Base-by-base conservation (phyloP, 2,797 vertebrate species). In the Alauda arvensis region DNA sequence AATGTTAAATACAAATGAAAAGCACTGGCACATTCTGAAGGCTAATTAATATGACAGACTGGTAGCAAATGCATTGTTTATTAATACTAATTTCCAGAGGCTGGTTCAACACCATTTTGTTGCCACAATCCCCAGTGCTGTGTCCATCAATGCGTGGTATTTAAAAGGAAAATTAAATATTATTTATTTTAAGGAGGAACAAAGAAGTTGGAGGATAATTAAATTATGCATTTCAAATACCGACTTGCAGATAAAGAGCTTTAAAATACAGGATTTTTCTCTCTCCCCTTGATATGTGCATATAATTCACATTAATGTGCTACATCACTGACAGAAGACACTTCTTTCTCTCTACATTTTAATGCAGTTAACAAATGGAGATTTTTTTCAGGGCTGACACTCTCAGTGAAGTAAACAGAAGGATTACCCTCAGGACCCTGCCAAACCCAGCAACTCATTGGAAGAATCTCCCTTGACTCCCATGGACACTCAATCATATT, bases 1-100 rank as follows among this genome's bases (percentile, higher is more conserved):
- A 88, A 89, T 18, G 61, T 86, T 91, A 92, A 93, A 94, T 92
- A 75, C 91, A 93, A 96, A 95, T 94, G 67, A 81, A 94, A 93
- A 91, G n/a, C 46, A 71, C 91, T 83, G 76, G 56, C 93, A 89
- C 42, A 91, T 85, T 82, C 85, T 83, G 90, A 95, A 69, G 76
- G 87, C 74, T 89, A 91, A 85, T 93, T 94, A 94, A 93, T 93
- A 92, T 87, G 91, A 94, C 80, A 89, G 93, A 42, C 57, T 60
- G 28, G 80, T 85, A 94, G 88, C 77, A 92, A 96, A 95, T 90
- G 52, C 66, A 85, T 94, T 92, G 89, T 96, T 95, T 92, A 91
- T 93, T 91, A 78, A 66, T 83, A 85, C 85, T 92, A 88, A 84
- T 76, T 92, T 95, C 91, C 71, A 94, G 69, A 93, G 69, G 66